These are phyloP conservation scores for Oryzias melastigma DNA, from an alignment of 2,113 vertebrate genomes.

Conservation along the genomic window DNA sequence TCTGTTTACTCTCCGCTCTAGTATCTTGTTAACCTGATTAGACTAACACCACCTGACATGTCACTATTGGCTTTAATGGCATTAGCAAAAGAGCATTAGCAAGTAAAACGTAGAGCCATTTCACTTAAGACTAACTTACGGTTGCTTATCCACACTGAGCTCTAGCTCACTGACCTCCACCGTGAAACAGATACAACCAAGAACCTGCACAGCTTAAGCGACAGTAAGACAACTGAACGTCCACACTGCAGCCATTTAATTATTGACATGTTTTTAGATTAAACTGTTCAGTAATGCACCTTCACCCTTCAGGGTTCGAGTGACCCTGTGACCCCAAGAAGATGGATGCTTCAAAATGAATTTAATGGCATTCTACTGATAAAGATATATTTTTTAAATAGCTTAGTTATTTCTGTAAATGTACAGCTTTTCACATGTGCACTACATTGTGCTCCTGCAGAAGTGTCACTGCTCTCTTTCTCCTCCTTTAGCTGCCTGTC, in stretches of 20 bases:
- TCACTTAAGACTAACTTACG: conserved; percentile 14
- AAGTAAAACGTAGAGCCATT: conserved; percentile 12
- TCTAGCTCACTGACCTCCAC: conserved; percentile 6
- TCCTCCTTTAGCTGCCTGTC: background rate
- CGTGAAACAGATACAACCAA: background rate
- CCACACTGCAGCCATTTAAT: no score
- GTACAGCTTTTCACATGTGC: background rate
- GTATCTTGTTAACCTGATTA: conserved; percentile 28
- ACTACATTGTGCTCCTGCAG: background rate
- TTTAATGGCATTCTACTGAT: background rate
- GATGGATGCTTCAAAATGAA: no score
- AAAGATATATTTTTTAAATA: background rate
- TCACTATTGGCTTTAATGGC: conserved; percentile 39
- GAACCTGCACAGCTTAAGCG: no score
- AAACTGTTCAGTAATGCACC: no score
- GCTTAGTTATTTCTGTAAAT: no score
- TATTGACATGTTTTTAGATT: no score
- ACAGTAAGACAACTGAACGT: no score
- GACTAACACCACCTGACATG: conserved; percentile 19
- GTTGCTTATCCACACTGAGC: conserved; percentile 32
- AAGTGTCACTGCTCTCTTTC: background rate
- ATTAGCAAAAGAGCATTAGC: conserved; percentile 30
- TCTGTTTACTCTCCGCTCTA: background rate
- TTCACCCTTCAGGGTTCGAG: no score
- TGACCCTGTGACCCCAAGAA: no score